These are phyloP conservation scores for Pocillopora damicornis DNA, from an alignment of 64 coral and sea anemone species.

Conservation along the genomic window DNA sequence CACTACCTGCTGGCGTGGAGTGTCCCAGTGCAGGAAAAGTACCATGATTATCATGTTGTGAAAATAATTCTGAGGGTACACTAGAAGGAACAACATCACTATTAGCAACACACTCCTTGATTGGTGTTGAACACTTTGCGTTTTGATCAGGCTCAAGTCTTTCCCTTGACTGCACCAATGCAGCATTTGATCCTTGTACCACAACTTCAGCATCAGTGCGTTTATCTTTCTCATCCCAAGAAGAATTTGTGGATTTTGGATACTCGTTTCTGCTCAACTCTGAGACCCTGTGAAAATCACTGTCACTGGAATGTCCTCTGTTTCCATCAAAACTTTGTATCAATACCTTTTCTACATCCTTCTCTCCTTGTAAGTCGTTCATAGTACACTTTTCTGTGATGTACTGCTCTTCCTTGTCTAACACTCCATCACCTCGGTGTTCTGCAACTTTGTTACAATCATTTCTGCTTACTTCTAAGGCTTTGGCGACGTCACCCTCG, in stretches of 20 bases:
- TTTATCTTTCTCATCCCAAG: neutral
- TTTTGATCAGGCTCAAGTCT: neutral
- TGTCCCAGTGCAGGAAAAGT: neutral
- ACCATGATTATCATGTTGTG: neutral
- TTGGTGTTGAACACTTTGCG: neutral
- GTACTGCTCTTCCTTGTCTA: neutral
- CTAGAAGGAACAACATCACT: neutral
- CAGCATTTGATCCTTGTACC: neutral
- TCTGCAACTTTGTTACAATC: neutral
- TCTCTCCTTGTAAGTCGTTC: neutral
- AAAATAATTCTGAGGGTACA: neutral
- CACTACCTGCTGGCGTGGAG: neutral
- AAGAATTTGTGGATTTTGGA: neutral
- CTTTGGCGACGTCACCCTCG: constrained; percentile 1
- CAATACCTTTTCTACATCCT: neutral
- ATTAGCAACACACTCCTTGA: neutral
- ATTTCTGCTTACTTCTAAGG: constrained; percentile 18
- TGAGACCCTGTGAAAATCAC: neutral
- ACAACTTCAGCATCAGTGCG: neutral
- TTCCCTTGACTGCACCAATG: neutral
- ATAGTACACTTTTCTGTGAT: neutral
- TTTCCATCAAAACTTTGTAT: neutral
- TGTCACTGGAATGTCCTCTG: neutral
- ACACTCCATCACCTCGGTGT: neutral
- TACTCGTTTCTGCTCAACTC: constrained; percentile 1